Conservation (phyloP, 2,888 invertebrate species). For the Apodemia hepburni region DNA sequence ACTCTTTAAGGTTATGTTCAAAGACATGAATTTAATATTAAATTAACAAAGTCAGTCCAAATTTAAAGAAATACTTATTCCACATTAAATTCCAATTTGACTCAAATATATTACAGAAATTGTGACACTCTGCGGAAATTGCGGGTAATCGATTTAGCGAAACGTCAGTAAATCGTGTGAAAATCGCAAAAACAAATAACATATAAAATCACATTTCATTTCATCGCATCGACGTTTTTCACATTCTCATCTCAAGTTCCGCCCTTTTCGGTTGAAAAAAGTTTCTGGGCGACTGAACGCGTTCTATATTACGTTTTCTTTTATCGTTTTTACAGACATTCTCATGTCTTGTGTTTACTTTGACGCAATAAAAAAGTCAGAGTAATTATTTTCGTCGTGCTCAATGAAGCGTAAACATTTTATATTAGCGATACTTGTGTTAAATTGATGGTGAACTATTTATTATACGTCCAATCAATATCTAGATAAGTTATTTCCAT, state of each 20-base stretch:
- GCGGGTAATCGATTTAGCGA: slow-evolving; percentile 3
- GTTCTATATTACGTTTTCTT: slow-evolving; percentile 49
- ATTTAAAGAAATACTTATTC: too few species aligned
- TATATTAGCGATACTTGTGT: neutral
- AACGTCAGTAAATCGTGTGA: slow-evolving; percentile 9
- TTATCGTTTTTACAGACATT: slow-evolving; percentile 45
- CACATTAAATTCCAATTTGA: neutral
- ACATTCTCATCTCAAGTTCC: slow-evolving; percentile 33
- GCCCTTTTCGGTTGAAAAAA: slow-evolving; percentile 38
- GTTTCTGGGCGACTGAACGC: slow-evolving; percentile 42
- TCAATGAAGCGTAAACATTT: neutral
- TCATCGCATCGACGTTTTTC: slow-evolving; percentile 14
- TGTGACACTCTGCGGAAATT: neutral
- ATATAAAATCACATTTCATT: slow-evolving; percentile 15
- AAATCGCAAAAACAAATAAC: slow-evolving; percentile 9
- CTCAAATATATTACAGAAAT: neutral
- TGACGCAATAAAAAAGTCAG: slow-evolving; percentile 10
- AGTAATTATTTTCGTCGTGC: slow-evolving; percentile 1
- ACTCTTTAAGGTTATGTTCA: too few species aligned
- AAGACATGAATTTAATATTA: too few species aligned
- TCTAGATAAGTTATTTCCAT: too few species aligned
- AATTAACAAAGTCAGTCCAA: too few species aligned
- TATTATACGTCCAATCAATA: neutral
- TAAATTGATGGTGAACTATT: neutral
- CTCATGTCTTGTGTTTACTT: slow-evolving; percentile 28